phyloP scores from a whole-genome alignment of 2,113 vertebrate species.

The Ibidorhyncha struthersii region DNA sequence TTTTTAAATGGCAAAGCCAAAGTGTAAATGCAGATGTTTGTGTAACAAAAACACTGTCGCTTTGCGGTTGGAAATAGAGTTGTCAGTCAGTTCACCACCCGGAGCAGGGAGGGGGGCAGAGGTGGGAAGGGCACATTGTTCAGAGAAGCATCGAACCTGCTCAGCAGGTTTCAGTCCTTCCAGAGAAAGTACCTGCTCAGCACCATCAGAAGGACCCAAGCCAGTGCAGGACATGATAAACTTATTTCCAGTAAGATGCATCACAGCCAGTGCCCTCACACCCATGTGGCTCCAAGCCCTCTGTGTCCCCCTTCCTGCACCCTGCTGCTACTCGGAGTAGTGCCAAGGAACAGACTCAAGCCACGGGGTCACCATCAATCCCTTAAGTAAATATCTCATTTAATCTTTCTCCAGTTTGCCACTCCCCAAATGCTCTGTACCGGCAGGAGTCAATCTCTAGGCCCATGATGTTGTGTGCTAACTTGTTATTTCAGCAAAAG shows the following conservation, averaged over 20 bases:
- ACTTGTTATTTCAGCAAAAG: background rate
- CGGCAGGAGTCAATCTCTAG: background rate
- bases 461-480: rapidly evolving
- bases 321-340: rapidly evolving
- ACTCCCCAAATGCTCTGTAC: background rate
- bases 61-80: background rate
- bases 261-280: background rate
- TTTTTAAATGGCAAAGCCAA: background rate
- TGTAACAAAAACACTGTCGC: background rate
- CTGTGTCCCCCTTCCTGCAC: background rate
- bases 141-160: background rate
- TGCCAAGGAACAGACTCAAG: background rate
- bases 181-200: background rate
- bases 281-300: rapidly evolving
- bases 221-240: rapidly evolving
- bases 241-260: background rate
- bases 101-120: background rate
- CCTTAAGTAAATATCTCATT: rapidly evolving
- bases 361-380: background rate
- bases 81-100: background rate
- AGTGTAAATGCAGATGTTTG: background rate
- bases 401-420: background rate
- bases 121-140: rapidly evolving
- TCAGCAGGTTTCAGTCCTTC: background rate
- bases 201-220: background rate